Percentiles rank a stretch among this genome's conserved stretches.
phyloP scores from a whole-genome alignment of 1,140 invertebrate genomes.

The Drosophila santomea region DNA sequence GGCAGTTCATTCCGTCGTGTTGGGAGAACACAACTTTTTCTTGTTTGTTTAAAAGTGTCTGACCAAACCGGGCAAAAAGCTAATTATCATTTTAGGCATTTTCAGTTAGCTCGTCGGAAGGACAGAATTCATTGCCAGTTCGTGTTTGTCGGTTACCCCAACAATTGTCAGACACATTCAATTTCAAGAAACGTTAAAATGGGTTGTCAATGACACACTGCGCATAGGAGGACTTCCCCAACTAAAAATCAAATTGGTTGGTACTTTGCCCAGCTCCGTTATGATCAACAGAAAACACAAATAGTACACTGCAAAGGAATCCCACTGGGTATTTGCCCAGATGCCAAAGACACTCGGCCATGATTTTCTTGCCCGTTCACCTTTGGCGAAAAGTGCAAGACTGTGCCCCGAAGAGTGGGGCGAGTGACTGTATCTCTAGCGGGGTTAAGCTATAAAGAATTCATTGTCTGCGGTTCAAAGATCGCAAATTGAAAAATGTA shows the following conservation, averaged over 20 bases:
- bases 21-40: constrained; percentile 61
- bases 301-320: constrained; percentile 36
- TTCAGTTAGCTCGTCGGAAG: constrained; percentile 47
- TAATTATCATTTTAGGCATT: constrained; percentile 26
- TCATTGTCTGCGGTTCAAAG: constrained; percentile 78
- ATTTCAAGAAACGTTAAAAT: constrained; percentile 55
- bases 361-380: constrained; percentile 21
- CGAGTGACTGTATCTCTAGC: constrained; percentile 26
- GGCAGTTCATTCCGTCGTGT: constrained; percentile 41
- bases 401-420: constrained; percentile 2
- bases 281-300: constrained; percentile 53
- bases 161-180: constrained; percentile 63
- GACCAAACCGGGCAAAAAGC: constrained; percentile 27
- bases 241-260: background rate
- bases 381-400: constrained; percentile 10
- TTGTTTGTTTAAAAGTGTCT: constrained; percentile 4
- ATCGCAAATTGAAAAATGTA: constrained; percentile 82
- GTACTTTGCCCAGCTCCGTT: constrained; percentile 35
- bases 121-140: constrained; percentile 54
- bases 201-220: constrained; percentile 43
- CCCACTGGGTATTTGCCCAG: constrained; percentile 39
- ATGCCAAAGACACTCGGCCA: constrained; percentile 3
- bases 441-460: constrained; percentile 82
- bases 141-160: constrained; percentile 40
- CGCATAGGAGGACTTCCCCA: background rate